phyloP scores from a whole-genome alignment of 2,888 invertebrate genomes.

The Ornithoptera priamus region DNA sequence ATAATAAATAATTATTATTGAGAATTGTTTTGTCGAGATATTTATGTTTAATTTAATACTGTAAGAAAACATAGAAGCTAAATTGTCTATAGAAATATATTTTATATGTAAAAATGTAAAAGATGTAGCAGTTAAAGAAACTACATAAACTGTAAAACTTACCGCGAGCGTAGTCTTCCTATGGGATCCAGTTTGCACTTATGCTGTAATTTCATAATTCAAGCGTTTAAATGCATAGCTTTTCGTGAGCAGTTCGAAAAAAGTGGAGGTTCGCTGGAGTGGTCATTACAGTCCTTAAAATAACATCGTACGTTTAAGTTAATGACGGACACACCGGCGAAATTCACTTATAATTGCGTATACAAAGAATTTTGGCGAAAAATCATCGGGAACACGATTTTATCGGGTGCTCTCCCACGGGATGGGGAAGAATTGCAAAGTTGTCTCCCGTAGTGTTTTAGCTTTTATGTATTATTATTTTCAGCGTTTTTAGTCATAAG shows the following conservation, averaged over 20 bases:
- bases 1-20: no score
- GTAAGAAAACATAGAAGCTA: neutral
- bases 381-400: constrained; percentile 68
- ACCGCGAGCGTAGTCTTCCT: constrained; percentile 35
- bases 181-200: constrained; percentile 68
- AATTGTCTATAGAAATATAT: neutral
- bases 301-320: constrained; percentile 80
- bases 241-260: constrained; percentile 70
- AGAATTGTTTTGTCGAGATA: no score
- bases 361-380: constrained; percentile 77
- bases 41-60: neutral
- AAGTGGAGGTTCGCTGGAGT: constrained; percentile 66
- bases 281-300: constrained; percentile 77
- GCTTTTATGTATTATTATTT: neutral
- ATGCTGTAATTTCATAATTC: constrained; percentile 79
- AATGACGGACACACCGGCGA: constrained; percentile 78
- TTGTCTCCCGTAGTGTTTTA: neutral
- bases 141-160: constrained; percentile 28
- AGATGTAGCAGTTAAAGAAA: neutral
- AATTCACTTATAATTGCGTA: constrained; percentile 78
- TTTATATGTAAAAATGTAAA: neutral
- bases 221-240: constrained; percentile 80
- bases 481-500: neutral
- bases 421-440: constrained; percentile 30
- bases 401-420: constrained; percentile 58